A percentile compares a stretch with the other conserved stretches of the same genome.
These are phyloP conservation scores for Lysiphlebus fabarum DNA, from an alignment of 1,140 invertebrate genomes.

Conservation along the genomic window DNA sequence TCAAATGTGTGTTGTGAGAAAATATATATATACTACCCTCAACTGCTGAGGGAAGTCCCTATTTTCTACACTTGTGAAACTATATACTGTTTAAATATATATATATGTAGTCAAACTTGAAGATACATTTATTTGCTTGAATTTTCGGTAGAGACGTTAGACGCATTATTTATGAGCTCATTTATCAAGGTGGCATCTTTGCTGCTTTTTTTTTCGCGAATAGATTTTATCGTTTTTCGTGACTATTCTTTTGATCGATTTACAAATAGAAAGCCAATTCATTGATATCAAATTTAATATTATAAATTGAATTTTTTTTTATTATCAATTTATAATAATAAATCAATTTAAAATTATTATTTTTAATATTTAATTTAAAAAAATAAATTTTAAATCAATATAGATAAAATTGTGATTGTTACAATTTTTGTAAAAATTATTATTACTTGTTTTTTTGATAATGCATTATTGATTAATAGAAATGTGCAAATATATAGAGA, in stretches of 20 bases:
- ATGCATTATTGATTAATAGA: too few relatives aligned
- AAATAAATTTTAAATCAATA: too few relatives aligned
- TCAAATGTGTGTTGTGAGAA: slow-evolving; percentile 1
- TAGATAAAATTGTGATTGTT: too few relatives aligned
- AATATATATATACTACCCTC: slow-evolving; percentile 4
- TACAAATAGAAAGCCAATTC: too few relatives aligned
- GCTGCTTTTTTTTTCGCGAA: not conserved
- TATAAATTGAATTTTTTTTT: too few relatives aligned
- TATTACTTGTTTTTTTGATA: too few relatives aligned
- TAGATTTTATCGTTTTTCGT: slow-evolving; percentile 16
- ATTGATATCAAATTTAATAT: too few relatives aligned
- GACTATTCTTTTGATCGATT: slow-evolving; percentile 28
- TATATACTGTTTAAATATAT: not conserved
- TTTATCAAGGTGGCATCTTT: slow-evolving; percentile 52
- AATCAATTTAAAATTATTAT: too few relatives aligned
- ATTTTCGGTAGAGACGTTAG: slow-evolving; percentile 53
- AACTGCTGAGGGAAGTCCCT: not conserved
- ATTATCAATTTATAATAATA: too few relatives aligned
- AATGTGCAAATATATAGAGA: not conserved
- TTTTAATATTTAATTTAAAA: too few relatives aligned
- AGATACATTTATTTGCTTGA: slow-evolving; percentile 44
- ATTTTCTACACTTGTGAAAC: slow-evolving; percentile 1
- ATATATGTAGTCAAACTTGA: slow-evolving; percentile 1
- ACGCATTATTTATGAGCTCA: slow-evolving; percentile 53
- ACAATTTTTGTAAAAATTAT: too few relatives aligned